A percentile compares a stretch with the other conserved stretches of the same genome.
phyloP scores from a whole-genome alignment of 2,113 vertebrate genomes.

The Pseudorectes ferrugineus region DNA sequence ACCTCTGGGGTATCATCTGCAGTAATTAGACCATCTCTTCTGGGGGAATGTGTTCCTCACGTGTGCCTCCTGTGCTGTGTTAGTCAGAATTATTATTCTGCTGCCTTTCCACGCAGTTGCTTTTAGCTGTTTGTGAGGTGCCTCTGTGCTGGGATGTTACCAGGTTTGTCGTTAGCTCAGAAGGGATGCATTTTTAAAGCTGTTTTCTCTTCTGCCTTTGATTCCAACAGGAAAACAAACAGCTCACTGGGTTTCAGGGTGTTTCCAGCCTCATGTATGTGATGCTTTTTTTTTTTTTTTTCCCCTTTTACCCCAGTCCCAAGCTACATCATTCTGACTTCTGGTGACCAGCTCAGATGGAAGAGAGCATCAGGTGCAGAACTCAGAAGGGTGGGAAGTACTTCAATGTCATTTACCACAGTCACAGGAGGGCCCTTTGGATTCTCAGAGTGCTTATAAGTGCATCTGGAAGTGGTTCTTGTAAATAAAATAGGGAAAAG shows the following conservation, averaged over 20 bases:
- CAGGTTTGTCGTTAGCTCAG: not conserved
- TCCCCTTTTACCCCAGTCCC: not conserved
- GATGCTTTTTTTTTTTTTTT: not conserved
- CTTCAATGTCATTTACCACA: not conserved
- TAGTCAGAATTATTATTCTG: not conserved
- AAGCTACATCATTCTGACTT: not conserved
- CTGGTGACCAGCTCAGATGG: not conserved
- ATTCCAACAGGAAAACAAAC: slow-evolving; percentile 30
- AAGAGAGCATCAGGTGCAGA: not conserved
- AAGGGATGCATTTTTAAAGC: slow-evolving; percentile 33
- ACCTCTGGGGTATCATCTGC: not conserved
- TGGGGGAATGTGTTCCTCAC: not conserved
- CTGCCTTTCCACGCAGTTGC: not conserved
- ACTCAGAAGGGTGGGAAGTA: not conserved
- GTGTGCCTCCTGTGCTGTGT: not conserved
- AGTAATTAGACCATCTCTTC: not conserved
- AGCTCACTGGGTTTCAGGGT: not conserved
- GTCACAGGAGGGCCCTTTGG: not conserved
- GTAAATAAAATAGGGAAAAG: not conserved
- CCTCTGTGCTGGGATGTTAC: not conserved
- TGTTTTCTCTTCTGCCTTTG: slow-evolving; percentile 43
- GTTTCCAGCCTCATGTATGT: not conserved
- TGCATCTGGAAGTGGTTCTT: not conserved
- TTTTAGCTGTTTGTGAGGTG: not conserved
- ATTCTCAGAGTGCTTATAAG: not conserved